phyloP scores from a whole-genome alignment of 2,888 invertebrate species.

The Cactoblastis cactorum region DNA sequence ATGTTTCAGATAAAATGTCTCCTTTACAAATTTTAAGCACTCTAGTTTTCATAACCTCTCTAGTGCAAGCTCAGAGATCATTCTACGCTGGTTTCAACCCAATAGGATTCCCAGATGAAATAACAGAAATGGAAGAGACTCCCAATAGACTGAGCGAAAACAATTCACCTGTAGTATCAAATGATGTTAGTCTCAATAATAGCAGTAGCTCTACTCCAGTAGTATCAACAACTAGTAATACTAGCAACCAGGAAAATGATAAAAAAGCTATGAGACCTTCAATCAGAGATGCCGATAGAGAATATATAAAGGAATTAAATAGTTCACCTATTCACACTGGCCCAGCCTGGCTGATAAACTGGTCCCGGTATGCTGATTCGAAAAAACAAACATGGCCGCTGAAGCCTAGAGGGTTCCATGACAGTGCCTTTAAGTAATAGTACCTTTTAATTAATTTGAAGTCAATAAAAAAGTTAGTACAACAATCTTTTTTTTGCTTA shows the following conservation, averaged over 20 bases:
- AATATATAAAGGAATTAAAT: not conserved
- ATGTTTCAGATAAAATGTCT: not conserved
- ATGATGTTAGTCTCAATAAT: too few relatives aligned
- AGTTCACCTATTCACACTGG: not conserved
- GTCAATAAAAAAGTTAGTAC: not conserved
- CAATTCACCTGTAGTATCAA: too few relatives aligned
- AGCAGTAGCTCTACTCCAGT: not conserved
- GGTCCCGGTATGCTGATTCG: not conserved
- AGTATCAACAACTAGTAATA: not conserved
- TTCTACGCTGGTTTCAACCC: slow-evolving; percentile 1
- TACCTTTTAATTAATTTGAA: not conserved
- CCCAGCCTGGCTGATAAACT: not conserved
- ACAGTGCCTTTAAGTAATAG: not conserved
- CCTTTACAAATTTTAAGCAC: not conserved
- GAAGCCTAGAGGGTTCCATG: not conserved
- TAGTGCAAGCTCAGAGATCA: not conserved
- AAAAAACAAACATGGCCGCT: not conserved
- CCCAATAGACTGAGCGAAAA: not conserved
- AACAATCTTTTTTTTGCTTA: not conserved
- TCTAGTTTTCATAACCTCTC: not conserved
- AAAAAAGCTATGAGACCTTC: not conserved
- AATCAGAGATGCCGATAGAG: not conserved
- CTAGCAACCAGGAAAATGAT: not conserved
- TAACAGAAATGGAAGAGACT: not conserved
- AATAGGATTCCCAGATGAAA: not conserved